Percentiles rank a stretch among this genome's conserved stretches.
These are phyloP conservation scores for Rhamnusium bicolor DNA, from an alignment of 2,888 invertebrate genomes.

Conservation along the genomic window DNA sequence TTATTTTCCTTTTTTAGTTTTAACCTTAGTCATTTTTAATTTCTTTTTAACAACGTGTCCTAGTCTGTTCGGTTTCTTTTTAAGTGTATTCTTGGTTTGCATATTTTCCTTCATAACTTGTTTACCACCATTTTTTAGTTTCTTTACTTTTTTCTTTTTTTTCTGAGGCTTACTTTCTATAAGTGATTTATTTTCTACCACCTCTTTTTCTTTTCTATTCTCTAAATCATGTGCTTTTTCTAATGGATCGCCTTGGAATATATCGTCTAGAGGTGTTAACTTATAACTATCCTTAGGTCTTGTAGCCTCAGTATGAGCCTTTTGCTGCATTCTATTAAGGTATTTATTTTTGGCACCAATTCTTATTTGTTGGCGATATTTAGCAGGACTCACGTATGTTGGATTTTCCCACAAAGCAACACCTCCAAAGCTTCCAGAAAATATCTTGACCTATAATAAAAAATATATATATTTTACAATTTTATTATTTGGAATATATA, in stretches of 20 bases:
- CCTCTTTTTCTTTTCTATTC: conserved; percentile 24
- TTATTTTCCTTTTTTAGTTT: not conserved
- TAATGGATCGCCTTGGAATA: conserved; percentile 79
- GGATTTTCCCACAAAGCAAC: conserved; percentile 94
- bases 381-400: conserved; percentile 91
- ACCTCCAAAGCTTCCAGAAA: conserved; percentile 95
- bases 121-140: conserved; percentile 7
- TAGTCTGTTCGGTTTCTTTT: not conserved
- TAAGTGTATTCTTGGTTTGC: not conserved
- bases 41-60: not conserved
- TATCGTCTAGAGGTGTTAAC: conserved; percentile 81
- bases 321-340: conserved; percentile 85
- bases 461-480: not conserved
- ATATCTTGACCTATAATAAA: conserved; percentile 84
- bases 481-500: no score
- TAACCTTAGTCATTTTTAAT: not conserved
- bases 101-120: not conserved
- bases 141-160: not conserved
- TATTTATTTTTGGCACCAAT: conserved; percentile 74
- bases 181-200: not conserved
- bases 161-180: not conserved
- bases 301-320: conserved; percentile 81
- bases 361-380: conserved; percentile 79
- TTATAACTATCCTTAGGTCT: conserved; percentile 83
- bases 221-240: conserved; percentile 71